Evolutionary conservation across 2,888 invertebrate species (phyloP), one percentile per base, ranked within the genome.

Genomic region (Pomacea canaliculata): DNA sequence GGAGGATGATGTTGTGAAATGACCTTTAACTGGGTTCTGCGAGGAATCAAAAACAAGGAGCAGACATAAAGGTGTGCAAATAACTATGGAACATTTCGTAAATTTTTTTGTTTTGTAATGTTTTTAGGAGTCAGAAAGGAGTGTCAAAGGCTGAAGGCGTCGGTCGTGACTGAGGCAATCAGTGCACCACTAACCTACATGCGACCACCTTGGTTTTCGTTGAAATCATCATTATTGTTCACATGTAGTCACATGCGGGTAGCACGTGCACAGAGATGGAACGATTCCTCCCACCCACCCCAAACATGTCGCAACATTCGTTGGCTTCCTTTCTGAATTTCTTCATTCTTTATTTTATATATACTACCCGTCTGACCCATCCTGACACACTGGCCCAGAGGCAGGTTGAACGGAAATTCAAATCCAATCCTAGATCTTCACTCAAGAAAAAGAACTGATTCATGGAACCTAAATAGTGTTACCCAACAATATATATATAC

Each of bases 311-410:
- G 27, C n/a, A 63, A 63, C 19, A 63, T 10, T 23, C 5, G 8
- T 27, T 63, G 19, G 63, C 10, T 63, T 10, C 27, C 10, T 10
- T 37, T 37, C 37, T 5, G 1, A 37, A 5, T 37, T 37, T 37
- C 5, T 5, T 37, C 37, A 5, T 37, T 37, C 5, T 37, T 37
- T 37, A 37, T 37, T 37, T 3, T 37, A 23, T 23, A 23, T 23
- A 23, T 23, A 23, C 23, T 7, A 27, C 27, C 16, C 23, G 63
- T n/a, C 63, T 27, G 27, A 10, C 63, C n/a, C 63, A 12, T 27
- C 63, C 10, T 63, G 63, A 63, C 63, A n/a, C 63, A 10, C 63
- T 63, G 63, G 27, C 63, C n/a, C 63, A 63, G 16, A 63, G 63
- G 10, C 63, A 63, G 63, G 63, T 1, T 12, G 12, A 19, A 10